A percentile compares a stretch with the other conserved stretches of the same genome.
Conservation (phyloP, 2,888 invertebrate genomes). For the Caenorhabditis uteleia region DNA sequence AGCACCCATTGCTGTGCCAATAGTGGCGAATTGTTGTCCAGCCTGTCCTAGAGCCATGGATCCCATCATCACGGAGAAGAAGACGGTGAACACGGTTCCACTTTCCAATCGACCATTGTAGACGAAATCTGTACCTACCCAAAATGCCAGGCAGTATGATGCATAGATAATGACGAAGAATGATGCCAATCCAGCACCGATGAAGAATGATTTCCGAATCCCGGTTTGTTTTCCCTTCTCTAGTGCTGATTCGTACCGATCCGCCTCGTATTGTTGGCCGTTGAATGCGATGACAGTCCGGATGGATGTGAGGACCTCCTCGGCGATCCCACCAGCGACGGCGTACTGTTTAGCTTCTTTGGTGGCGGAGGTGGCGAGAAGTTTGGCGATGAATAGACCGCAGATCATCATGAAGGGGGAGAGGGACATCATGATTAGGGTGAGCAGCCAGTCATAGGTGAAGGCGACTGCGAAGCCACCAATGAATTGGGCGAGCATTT, state of each 20-base stretch:
- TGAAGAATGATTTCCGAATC: conserved; percentile 60
- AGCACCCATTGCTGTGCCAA: conserved; percentile 81
- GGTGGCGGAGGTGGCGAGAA: conserved; percentile 71
- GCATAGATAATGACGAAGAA: conserved; percentile 70
- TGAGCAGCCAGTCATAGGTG: conserved; percentile 60
- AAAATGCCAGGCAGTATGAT: conserved; percentile 67
- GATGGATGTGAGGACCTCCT: conserved; percentile 49
- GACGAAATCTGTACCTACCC: conserved; percentile 61
- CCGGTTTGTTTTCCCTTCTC: conserved; percentile 58
- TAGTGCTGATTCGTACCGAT: conserved; percentile 61
- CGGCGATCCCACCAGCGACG: conserved; percentile 50
- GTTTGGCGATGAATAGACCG: conserved; percentile 61
- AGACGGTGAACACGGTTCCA: conserved; percentile 53
- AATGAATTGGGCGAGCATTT: conserved; percentile 65
- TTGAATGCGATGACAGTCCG: conserved; percentile 55
- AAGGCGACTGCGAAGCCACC: conserved; percentile 57
- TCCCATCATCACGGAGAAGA: conserved; percentile 72
- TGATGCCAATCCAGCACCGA: conserved; percentile 69
- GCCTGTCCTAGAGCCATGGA: conserved; percentile 78
- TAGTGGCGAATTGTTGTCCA: conserved; percentile 82
- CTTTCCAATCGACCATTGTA: conserved; percentile 34
- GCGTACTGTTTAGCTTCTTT: conserved; percentile 69
- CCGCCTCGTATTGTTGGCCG: conserved; percentile 47
- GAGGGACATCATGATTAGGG: conserved; percentile 69
- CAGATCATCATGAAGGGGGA: conserved; percentile 60